These are phyloP conservation scores for Arvicanthis niloticus DNA, from an alignment of 2,113 vertebrate species.

Conservation along the genomic window DNA sequence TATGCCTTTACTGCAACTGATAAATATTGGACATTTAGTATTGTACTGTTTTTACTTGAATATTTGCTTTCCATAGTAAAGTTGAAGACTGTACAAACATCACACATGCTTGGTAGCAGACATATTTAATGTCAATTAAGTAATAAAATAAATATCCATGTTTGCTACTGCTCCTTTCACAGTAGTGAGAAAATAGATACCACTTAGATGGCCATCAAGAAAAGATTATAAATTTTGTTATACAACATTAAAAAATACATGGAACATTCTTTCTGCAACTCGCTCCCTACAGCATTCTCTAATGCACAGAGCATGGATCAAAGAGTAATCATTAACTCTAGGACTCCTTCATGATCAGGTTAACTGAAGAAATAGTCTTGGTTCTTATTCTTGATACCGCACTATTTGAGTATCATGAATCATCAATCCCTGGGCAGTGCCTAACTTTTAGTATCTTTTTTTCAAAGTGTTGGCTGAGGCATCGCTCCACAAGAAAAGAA, in stretches of 20 bases:
- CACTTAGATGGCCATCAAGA: background rate
- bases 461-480: background rate
- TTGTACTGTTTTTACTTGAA: background rate
- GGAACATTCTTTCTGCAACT: background rate
- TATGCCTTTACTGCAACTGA: background rate
- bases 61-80: background rate
- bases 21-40: background rate
- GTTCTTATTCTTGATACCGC: background rate
- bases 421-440: background rate
- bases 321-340: background rate
- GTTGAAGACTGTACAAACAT: background rate
- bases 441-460: background rate
- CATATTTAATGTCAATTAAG: background rate
- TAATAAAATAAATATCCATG: background rate
- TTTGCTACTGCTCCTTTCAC: background rate
- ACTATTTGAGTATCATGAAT: background rate
- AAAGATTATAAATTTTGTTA: background rate
- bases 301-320: background rate
- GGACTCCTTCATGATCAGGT: background rate
- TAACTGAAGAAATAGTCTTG: background rate
- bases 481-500: background rate
- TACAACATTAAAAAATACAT: background rate
- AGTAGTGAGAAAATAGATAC: background rate
- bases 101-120: background rate
- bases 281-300: background rate